These are phyloP conservation scores for Himantopus leucocephalus DNA, from an alignment of 2,113 vertebrate species.

Conservation along the genomic window DNA sequence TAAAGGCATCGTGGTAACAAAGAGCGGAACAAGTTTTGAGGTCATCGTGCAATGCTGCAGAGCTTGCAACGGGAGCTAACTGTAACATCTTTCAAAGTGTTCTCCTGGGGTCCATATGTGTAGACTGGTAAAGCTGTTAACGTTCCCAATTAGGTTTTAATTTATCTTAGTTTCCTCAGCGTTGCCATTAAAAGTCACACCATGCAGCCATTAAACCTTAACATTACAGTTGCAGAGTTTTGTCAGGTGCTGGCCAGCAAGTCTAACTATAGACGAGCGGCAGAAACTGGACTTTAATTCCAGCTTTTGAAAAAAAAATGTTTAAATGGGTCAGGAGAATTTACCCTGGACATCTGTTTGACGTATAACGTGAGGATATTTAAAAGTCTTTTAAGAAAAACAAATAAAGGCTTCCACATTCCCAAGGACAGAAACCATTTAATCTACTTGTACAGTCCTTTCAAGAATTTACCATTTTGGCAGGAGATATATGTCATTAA, in stretches of 20 bases:
- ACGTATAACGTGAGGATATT: conserved; percentile 78
- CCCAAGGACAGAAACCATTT: conserved; percentile 74
- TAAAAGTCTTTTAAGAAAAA: conserved; percentile 85
- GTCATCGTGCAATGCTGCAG: conserved; percentile 65
- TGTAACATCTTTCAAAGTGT: conserved; percentile 78
- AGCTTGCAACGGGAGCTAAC: conserved; percentile 82
- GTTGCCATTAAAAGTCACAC: conserved; percentile 72
- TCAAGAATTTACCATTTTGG: conserved; percentile 71
- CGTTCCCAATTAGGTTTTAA: conserved; percentile 83
- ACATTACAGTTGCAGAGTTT: conserved; percentile 81
- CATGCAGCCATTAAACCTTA: conserved; percentile 69
- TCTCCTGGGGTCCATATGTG: conserved; percentile 81
- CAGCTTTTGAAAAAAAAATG: conserved; percentile 57
- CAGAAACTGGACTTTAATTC: conserved; percentile 68
- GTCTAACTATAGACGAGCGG: conserved; percentile 18
- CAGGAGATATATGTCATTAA: conserved; percentile 73
- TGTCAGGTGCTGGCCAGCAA: conserved; percentile 88
- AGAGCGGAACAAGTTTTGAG: conserved; percentile 8
- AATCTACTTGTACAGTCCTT: conserved; percentile 59
- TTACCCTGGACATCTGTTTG: conserved; percentile 92
- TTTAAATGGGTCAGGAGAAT: conserved; percentile 82
- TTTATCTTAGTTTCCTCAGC: conserved; percentile 81
- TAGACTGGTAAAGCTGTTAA: conserved; percentile 84
- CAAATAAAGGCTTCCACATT: conserved; percentile 80
- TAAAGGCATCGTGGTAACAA: not conserved